Percentiles rank a stretch among this genome's conserved stretches.
These are phyloP conservation scores for Sitobion miscanthi DNA, from an alignment of 1,140 invertebrate species.

Conservation along the genomic window DNA sequence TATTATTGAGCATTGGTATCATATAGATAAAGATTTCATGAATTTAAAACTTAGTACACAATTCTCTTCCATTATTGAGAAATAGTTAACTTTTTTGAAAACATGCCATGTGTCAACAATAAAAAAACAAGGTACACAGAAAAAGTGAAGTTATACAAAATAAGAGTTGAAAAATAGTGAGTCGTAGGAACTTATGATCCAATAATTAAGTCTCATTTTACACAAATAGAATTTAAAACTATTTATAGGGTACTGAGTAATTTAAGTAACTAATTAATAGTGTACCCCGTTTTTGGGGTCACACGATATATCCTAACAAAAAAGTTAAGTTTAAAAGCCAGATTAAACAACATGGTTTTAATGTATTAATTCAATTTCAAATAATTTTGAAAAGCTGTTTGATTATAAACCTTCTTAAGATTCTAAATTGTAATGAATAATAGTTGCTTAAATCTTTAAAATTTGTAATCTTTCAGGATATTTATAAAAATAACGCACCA, in stretches of 20 bases:
- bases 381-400: not conserved
- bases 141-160: no score
- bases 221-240: no score
- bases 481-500: slow-evolving; percentile 54
- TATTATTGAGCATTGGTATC: not conserved
- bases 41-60: not conserved
- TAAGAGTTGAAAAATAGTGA: no score
- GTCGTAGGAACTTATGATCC: no score
- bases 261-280: no score
- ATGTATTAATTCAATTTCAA: not conserved
- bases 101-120: no score
- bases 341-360: not conserved
- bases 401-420: not conserved
- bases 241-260: no score
- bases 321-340: not conserved
- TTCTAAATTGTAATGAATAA: not conserved
- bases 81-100: not conserved
- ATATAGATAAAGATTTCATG: not conserved
- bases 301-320: not conserved
- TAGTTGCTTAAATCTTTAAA: not conserved
- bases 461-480: not conserved
- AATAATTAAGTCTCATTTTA: no score
- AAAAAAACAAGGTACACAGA: no score
- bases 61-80: not conserved
- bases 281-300: no score